phyloP scores from a whole-genome alignment of 2,888 invertebrate genomes.

The Petrophora chlorosata region DNA sequence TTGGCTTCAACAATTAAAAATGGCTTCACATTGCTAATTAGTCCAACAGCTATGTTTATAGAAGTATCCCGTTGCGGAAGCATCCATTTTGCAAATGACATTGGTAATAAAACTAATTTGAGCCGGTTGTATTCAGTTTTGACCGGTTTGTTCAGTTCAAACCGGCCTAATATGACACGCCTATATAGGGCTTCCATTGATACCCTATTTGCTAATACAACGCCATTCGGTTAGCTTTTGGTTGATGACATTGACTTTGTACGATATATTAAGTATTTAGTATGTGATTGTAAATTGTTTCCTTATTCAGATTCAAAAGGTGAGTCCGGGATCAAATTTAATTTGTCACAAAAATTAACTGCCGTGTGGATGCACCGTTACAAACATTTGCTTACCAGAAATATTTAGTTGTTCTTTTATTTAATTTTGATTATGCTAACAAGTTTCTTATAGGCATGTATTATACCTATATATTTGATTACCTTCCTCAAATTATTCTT shows the following conservation, averaged over 20 bases:
- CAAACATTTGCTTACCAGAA: too few relatives aligned
- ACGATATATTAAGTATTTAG: slow-evolving; percentile 17
- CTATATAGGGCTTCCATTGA: slow-evolving; percentile 15
- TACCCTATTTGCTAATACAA: slow-evolving; percentile 10
- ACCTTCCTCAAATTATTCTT: too few relatives aligned
- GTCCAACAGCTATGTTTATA: slow-evolving; percentile 37
- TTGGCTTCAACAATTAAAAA: slow-evolving; percentile 45
- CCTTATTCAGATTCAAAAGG: slow-evolving; percentile 1
- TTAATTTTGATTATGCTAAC: too few relatives aligned
- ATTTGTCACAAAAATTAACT: too few relatives aligned
- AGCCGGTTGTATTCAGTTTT: slow-evolving; percentile 32
- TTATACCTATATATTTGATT: too few relatives aligned
- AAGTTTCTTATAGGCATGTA: too few relatives aligned
- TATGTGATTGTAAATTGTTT: slow-evolving; percentile 15
- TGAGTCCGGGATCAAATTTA: slow-evolving; percentile 3
- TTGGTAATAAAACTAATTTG: slow-evolving; percentile 45
- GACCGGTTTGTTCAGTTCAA: slow-evolving; percentile 1
- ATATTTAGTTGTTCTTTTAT: too few relatives aligned
- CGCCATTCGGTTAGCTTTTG: background rate
- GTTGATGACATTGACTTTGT: slow-evolving; percentile 21
- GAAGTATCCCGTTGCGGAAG: slow-evolving; percentile 54
- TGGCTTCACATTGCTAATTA: slow-evolving; percentile 33
- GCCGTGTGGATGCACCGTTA: too few relatives aligned
- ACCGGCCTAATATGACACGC: slow-evolving; percentile 8
- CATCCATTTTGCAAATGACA: slow-evolving; percentile 53